Conservation (phyloP, 2,113 vertebrate genomes). For the Ascaphus truei region DNA sequence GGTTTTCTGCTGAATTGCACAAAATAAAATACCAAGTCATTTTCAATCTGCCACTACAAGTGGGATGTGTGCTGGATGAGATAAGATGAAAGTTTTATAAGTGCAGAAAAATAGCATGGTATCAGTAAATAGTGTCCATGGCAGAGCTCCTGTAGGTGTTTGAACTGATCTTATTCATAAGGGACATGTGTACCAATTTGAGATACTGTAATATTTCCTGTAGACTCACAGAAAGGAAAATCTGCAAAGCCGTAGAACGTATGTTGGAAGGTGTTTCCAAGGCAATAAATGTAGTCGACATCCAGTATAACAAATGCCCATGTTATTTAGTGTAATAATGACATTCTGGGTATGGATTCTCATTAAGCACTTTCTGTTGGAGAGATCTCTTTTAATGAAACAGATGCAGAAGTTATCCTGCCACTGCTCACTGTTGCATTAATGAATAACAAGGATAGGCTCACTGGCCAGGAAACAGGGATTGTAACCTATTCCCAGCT, state of each 20-base stretch:
- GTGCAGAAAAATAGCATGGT: too few species aligned
- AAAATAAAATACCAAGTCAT: neutral
- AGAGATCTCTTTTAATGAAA: conserved; percentile 1
- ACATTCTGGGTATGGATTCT: neutral
- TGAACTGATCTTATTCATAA: too few species aligned
- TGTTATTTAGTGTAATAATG: neutral
- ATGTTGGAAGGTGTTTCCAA: neutral
- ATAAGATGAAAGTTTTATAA: too few species aligned
- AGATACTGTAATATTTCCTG: neutral
- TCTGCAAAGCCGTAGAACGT: neutral
- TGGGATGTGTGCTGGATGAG: too few species aligned
- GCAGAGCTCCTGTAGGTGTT: too few species aligned
- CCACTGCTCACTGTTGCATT: too few species aligned
- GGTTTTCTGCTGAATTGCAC: neutral
- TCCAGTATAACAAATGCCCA: neutral
- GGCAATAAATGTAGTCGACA: neutral
- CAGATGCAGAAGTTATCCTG: too few species aligned
- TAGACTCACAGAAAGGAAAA: neutral
- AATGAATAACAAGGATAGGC: neutral
- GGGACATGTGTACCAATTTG: too few species aligned
- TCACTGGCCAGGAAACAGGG: neutral
- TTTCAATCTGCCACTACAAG: too few species aligned
- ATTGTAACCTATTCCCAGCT: neutral
- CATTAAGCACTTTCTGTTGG: neutral
- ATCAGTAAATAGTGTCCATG: too few species aligned